Conservation (phyloP, 2,797 vertebrate species). For the Bovichtus diacanthus region DNA sequence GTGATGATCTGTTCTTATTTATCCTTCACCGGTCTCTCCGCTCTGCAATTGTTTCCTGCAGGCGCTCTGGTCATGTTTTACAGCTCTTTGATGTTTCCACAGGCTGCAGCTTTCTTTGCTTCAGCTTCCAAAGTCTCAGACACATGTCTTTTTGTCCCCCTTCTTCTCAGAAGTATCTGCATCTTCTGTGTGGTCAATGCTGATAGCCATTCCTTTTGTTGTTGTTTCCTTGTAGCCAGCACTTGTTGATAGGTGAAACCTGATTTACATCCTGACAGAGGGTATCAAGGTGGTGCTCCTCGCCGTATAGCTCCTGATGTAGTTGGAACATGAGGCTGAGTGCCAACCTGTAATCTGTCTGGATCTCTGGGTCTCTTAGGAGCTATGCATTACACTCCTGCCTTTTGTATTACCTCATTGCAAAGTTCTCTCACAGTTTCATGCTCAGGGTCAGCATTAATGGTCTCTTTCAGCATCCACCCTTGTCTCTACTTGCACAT, state of each 20-base stretch:
- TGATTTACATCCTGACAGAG: conserved; percentile 31
- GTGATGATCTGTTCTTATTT: conserved; percentile 11
- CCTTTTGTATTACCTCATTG: conserved; percentile 11
- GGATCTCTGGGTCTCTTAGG: conserved; percentile 19
- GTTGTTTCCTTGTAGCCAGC: conserved; percentile 38
- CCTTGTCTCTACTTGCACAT: background rate
- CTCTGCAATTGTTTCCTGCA: conserved; percentile 15
- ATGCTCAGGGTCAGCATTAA: background rate
- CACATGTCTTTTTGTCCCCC: conserved; percentile 42
- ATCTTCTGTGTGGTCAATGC: conserved; percentile 31
- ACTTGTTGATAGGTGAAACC: conserved; percentile 21
- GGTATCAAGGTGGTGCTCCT: conserved; percentile 32
- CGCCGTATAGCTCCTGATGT: conserved; percentile 1
- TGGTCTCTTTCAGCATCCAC: background rate
- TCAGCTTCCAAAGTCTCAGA: conserved; percentile 29
- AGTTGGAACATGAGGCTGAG: conserved; percentile 16
- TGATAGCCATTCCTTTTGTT: conserved; percentile 47
- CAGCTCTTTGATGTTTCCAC: conserved; percentile 29
- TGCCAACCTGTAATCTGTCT: conserved; percentile 29
- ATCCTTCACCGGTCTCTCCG: background rate
- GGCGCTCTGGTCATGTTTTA: background rate
- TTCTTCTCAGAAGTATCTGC: conserved; percentile 22
- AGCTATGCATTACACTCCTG: conserved; percentile 8
- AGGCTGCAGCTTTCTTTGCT: conserved; percentile 37
- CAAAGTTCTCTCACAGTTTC: background rate